Evolutionary conservation across 2,888 invertebrate species (phyloP), one percentile per base, ranked within the genome.

Genomic region (Andricus quercusramuli): DNA sequence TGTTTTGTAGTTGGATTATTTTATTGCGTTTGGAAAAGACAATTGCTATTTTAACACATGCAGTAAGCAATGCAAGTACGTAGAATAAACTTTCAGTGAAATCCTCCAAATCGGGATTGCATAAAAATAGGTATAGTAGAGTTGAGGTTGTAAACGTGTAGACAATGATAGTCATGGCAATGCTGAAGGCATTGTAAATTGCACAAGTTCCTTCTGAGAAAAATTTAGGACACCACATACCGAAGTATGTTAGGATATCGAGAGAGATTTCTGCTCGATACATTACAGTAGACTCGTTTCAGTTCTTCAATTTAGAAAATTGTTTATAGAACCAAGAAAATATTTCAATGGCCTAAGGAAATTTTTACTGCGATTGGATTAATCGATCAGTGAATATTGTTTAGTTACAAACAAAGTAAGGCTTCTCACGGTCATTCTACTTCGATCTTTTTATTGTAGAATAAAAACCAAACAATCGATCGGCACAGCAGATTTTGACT

Each of bases 41-140:
- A 74, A 74, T 56, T 56, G 74, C 74, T 74, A 74, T 74, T 74
- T 74, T 74, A 32, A 74, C 74, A n/a, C 56, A 74, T 5, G 74
- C 74, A 11, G 74, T 74, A 1, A 51, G 25, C 13, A 74, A 47
- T 29, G 74, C 74, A 32, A 74, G 74, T 20, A 56, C 74, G 51
- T 74, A 74, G 56, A 74, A 74, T 56, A 56, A 74, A 32, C 74
- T 74, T 47, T 74, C 74, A 29, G 74, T 74, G 5, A 74, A 74
- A 32, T 74, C 74, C 56, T 56, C 74, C 32, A 74, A 56, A 56
- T 74, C 51, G 25, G 74, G 74, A 29, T 74, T 74, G 11, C 32
- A 51, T n/a, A 74, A 29, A 74, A 74, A 56, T 32, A 56, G 51
- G 20, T 74, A 74, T 29, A 74, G n/a, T n/a, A 56, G n/a, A n/a